These are phyloP conservation scores for Aspiorhynchus laticeps DNA, from an alignment of 2,113 vertebrate species.

Conservation along the genomic window DNA sequence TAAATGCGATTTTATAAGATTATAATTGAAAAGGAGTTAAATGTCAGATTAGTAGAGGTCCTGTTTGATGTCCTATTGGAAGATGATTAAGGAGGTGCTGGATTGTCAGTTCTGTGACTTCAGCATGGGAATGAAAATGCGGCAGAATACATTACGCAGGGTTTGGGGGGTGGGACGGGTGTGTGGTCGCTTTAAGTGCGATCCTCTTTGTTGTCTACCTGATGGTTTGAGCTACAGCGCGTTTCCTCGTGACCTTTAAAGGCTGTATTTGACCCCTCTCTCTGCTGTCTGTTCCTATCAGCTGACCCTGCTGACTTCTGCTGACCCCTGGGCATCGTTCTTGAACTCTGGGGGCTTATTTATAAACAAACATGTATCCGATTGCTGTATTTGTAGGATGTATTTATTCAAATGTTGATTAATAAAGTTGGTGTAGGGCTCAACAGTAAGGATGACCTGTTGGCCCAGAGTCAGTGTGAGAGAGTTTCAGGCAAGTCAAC, in stretches of 20 bases:
- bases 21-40: conserved; percentile 70
- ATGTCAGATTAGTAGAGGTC: conserved; percentile 62
- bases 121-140: conserved; percentile 24
- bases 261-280: conserved; percentile 18
- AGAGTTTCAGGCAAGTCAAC: not conserved
- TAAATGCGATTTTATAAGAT: conserved; percentile 59
- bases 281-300: not conserved
- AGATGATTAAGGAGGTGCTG: conserved; percentile 53
- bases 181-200: not conserved
- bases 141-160: conserved; percentile 21
- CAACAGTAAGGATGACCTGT: not conserved
- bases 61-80: conserved; percentile 57
- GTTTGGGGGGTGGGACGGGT: not conserved
- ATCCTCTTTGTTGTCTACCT: conserved; percentile 8
- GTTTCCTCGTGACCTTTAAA: conserved; percentile 35
- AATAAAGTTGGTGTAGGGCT: not conserved
- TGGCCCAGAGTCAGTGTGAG: not conserved
- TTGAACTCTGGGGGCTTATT: not conserved
- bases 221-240: not conserved
- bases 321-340: not conserved
- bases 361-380: not conserved
- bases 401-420: not conserved
- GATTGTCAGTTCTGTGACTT: conserved; percentile 36
- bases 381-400: conserved; percentile 17
- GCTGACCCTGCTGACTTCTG: conserved; percentile 20